A percentile compares a stretch with the other conserved stretches of the same genome.
Evolutionary conservation across 1,140 invertebrate genomes (phyloP).

Genomic region (Drosophila sproati): DNA sequence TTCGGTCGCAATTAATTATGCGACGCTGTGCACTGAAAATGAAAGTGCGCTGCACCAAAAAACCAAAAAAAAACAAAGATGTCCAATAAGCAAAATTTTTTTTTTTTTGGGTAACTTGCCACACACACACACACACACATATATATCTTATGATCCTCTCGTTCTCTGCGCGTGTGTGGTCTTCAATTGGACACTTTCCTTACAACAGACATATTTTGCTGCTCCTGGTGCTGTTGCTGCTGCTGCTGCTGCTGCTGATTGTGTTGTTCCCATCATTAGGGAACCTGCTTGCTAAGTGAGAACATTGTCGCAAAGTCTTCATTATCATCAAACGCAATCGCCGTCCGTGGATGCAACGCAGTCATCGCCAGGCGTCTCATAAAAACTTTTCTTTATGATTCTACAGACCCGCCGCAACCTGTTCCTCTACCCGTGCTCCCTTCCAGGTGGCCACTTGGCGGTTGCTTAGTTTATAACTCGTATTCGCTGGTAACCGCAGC

Average conservation of each 20-base stretch:
- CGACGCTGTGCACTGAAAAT: conserved; percentile 69
- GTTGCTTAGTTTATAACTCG: conserved; percentile 59
- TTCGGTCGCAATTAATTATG: conserved; percentile 83
- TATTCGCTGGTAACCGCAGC: conserved; percentile 47
- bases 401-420: conserved; percentile 18
- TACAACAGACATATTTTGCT: not conserved
- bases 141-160: not conserved
- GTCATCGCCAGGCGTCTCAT: conserved; percentile 57
- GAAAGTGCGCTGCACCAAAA: conserved; percentile 63
- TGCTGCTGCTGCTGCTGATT: conserved; percentile 1
- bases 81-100: not conserved
- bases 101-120: not conserved
- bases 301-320: conserved; percentile 64
- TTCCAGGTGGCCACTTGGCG: conserved; percentile 47
- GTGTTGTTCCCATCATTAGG: conserved; percentile 36
- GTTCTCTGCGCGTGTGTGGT: conserved; percentile 24
- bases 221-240: conserved; percentile 1
- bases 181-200: not conserved
- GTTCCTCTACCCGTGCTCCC: not conserved
- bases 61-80: conserved; percentile 6
- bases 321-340: conserved; percentile 68
- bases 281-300: conserved; percentile 37
- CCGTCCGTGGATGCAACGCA: conserved; percentile 30
- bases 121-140: not conserved
- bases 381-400: conserved; percentile 67